Evolutionary conservation across 2,888 invertebrate species (phyloP).

Genomic region (Sinotaia quadrata): DNA sequence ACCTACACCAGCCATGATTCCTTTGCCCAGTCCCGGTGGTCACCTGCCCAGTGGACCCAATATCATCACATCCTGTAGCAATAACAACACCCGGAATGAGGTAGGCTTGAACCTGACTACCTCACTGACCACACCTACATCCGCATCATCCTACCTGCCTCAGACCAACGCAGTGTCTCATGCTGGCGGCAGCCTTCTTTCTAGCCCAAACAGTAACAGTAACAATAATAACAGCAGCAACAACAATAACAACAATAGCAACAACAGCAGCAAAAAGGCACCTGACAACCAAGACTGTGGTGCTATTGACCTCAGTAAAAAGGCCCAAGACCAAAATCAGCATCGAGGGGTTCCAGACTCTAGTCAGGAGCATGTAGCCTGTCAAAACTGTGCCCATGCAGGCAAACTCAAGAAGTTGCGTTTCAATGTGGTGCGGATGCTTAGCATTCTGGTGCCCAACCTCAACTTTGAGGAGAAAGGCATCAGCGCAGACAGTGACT

Average conservation of each 20-base stretch:
- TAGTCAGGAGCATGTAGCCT: constrained; percentile 43
- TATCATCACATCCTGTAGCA: constrained; percentile 10
- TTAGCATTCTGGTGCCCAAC: constrained; percentile 69
- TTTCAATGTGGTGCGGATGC: constrained; percentile 69
- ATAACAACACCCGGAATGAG: constrained; percentile 28
- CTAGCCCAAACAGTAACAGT: constrained; percentile 28
- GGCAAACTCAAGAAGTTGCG: constrained; percentile 65
- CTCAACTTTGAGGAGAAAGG: constrained; percentile 69
- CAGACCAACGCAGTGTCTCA: constrained; percentile 16
- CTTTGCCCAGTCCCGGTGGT: constrained; percentile 26
- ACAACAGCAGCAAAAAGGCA: constrained; percentile 31
- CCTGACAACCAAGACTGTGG: constrained; percentile 35
- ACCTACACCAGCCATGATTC: constrained; percentile 35
- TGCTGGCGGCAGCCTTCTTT: constrained; percentile 22
- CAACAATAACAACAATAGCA: constrained; percentile 8
- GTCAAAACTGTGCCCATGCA: constrained; percentile 61
- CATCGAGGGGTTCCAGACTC: constrained; percentile 36
- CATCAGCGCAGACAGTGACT: constrained; percentile 68
- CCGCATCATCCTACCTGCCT: constrained; percentile 10
- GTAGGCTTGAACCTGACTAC: constrained; percentile 16
- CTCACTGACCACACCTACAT: constrained; percentile 11
- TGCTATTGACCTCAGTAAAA: constrained; percentile 64
- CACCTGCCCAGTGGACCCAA: constrained; percentile 18
- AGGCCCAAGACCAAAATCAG: constrained; percentile 32
- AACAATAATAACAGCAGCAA: constrained; percentile 22